These are phyloP conservation scores for Tanytarsus gracilentus DNA, from an alignment of 2,888 invertebrate species.

Conservation along the genomic window DNA sequence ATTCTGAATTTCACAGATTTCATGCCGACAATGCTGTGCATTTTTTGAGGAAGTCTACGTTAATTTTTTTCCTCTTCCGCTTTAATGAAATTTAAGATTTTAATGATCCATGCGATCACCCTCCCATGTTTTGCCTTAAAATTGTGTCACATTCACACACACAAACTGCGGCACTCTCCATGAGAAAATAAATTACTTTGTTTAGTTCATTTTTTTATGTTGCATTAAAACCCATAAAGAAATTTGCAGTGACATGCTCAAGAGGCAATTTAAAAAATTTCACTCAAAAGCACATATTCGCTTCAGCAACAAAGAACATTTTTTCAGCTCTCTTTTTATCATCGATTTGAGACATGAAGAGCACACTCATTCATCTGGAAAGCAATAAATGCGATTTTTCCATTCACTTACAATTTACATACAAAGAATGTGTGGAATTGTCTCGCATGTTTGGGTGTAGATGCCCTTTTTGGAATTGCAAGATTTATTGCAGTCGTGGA, in stretches of 20 bases:
- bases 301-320: not conserved
- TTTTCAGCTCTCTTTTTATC: not conserved
- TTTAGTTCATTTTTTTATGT: not conserved
- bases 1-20: too few species aligned
- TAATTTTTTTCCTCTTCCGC: not conserved
- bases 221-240: conserved; percentile 5
- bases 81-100: conserved; percentile 8
- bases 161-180: not conserved
- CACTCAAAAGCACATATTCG: not conserved
- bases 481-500: not conserved
- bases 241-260: conserved; percentile 15
- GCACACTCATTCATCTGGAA: conserved; percentile 25
- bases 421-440: conserved; percentile 18
- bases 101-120: not conserved
- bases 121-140: not conserved
- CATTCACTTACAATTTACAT: conserved; percentile 18
- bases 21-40: too few species aligned
- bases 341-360: conserved; percentile 18
- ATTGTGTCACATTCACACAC: not conserved
- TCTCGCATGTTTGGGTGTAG: not conserved
- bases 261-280: not conserved
- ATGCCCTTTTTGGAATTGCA: conserved; percentile 4
- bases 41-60: too few species aligned
- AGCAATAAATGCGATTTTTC: conserved; percentile 1
- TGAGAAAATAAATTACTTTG: not conserved